A percentile compares a stretch with the other conserved stretches of the same genome.
Conservation (phyloP, 2,888 invertebrate species). For the Diogma glabrata region DNA sequence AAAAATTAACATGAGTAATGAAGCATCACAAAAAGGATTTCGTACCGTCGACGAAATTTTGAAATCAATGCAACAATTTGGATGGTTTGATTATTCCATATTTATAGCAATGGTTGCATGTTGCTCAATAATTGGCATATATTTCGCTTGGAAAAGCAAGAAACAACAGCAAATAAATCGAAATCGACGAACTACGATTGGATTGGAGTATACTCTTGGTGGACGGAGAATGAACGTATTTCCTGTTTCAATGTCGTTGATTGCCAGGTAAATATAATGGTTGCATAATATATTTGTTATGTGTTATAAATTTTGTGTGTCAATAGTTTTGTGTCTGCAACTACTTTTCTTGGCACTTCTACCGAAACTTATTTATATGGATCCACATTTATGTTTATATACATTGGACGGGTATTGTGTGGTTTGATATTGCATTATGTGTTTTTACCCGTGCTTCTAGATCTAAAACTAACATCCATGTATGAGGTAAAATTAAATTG, state of each 20-base stretch:
- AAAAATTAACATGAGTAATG: no score
- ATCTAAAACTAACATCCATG: constrained; percentile 57
- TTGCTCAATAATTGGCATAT: background rate
- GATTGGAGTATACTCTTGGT: constrained; percentile 53
- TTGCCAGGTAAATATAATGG: no score
- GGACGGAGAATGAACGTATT: constrained; percentile 54
- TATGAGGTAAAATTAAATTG: no score
- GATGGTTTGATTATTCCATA: background rate
- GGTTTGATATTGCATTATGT: constrained; percentile 47
- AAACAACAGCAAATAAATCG: background rate
- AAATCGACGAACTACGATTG: constrained; percentile 21
- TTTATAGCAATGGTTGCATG: background rate
- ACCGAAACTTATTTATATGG: constrained; percentile 70
- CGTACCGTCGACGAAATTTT: no score
- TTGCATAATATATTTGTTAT: no score
- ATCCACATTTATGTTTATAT: constrained; percentile 53
- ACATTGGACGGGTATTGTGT: constrained; percentile 30
- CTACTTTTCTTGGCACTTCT: constrained; percentile 55
- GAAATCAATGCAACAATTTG: background rate
- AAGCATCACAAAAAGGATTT: no score
- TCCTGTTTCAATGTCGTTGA: constrained; percentile 37
- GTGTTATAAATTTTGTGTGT: no score
- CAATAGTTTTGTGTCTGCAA: constrained; percentile 42
- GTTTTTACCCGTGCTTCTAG: constrained; percentile 59
- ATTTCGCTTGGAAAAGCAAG: background rate